Base-by-base conservation (phyloP, 2,888 invertebrate species). In the Omphaloscelis lunosa region DNA sequence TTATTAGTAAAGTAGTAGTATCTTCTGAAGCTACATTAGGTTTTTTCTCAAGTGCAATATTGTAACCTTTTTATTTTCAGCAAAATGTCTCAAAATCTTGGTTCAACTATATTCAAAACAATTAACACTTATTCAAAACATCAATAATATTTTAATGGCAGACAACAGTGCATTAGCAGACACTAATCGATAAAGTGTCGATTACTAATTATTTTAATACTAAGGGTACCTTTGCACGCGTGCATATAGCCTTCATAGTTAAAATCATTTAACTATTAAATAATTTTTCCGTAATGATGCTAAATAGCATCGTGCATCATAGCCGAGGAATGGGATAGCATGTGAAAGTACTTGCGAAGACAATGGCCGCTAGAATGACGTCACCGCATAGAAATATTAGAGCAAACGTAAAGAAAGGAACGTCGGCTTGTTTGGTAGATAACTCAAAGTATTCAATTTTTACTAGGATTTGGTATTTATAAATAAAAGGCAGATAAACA, bases 281-380 rank as follows among this genome's bases (percentile, higher is more conserved):
- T 69, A n/a, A 45, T 68, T 45, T 15, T 69, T 70, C 59, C 59
- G 23, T 48, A 71, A 62, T 29, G 23, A 59, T 58, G 63, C 17
- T 78, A 65, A 73, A 73, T 75, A 67, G 61, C 20, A 53, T 27
- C 39, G 29, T 71, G 75, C 53, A 74, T 79, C 68, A 79, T 66
- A 29, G 11, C 11, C 48, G 34, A 73, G 79, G 75, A 73, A 83
- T 83, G 72, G 73, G 23, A 41, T 48, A 79, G 20, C 77, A 75
- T 79, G 88, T 79, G 84, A 86, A 88, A 88, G 80, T 79, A 63
- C 27, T 56, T 27, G 27, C 39, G 39, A 76, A 79, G n/a, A 88
- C 87, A 87, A 87, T 86, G 71, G 68, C 27, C 72, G 66, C 63
- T 75, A 4, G 20, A 27, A 34, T 82, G 74, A 86, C 82, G 88